phyloP scores from a whole-genome alignment of 2,888 invertebrate species.

The Drosophila lutescens region DNA sequence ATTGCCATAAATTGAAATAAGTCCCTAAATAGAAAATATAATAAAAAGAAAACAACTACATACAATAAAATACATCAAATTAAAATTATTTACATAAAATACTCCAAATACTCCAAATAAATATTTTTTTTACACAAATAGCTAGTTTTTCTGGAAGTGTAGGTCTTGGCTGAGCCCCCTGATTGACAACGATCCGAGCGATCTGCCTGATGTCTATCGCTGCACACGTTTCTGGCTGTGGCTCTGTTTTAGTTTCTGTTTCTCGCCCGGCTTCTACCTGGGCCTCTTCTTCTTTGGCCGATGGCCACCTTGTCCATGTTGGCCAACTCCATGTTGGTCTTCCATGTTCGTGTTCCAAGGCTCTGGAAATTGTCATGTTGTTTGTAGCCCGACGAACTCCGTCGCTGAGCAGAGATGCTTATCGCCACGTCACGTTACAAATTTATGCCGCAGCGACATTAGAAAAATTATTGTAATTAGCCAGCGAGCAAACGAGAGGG shows the following conservation, averaged over 20 bases:
- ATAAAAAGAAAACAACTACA: neutral
- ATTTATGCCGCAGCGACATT: constrained; percentile 72
- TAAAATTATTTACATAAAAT: no score
- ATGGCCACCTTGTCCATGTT: constrained; percentile 30
- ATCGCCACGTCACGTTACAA: constrained; percentile 73
- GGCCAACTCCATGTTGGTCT: constrained; percentile 50
- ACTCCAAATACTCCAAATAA: no score
- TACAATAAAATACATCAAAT: neutral
- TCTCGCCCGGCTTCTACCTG: constrained; percentile 11
- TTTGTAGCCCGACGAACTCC: constrained; percentile 34
- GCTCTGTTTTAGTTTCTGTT: constrained; percentile 26
- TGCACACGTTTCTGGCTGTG: constrained; percentile 62
- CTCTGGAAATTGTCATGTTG: constrained; percentile 76
- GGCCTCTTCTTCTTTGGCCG: constrained; percentile 25
- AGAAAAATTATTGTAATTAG: constrained; percentile 78
- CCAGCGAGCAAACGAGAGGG: constrained; percentile 39
- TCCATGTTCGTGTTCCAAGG: constrained; percentile 67
- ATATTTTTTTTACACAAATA: no score
- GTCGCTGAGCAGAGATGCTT: constrained; percentile 56
- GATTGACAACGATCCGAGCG: constrained; percentile 67
- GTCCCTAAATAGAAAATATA: no score
- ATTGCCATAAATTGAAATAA: no score
- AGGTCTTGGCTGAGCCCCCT: constrained; percentile 45
- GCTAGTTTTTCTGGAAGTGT: constrained; percentile 9
- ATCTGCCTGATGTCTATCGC: constrained; percentile 62